phyloP scores from a whole-genome alignment of 2,797 vertebrate genomes.

The Clarias platycephalus region DNA sequence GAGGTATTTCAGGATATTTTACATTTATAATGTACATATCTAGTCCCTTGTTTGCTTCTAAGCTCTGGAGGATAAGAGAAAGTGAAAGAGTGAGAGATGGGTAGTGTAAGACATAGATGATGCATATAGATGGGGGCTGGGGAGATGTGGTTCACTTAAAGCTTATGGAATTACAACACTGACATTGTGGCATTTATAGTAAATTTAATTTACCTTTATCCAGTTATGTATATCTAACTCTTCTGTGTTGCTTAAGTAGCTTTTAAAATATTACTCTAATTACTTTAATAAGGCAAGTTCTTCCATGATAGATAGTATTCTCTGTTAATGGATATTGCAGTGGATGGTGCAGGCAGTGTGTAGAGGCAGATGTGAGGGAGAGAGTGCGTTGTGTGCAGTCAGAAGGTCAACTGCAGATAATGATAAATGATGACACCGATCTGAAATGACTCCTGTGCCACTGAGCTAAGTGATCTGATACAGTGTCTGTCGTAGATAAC shows the following conservation, averaged over 20 bases:
- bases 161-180: slow-evolving; percentile 8
- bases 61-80: slow-evolving; percentile 12
- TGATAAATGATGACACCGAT: slow-evolving; percentile 70
- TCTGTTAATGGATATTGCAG: slow-evolving; percentile 18
- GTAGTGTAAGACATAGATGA: slow-evolving; percentile 35
- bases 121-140: slow-evolving; percentile 1
- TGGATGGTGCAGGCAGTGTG: background rate
- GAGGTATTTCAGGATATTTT: slow-evolving; percentile 19
- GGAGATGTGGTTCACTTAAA: background rate
- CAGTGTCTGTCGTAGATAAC: slow-evolving; percentile 65
- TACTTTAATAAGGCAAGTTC: slow-evolving; percentile 7
- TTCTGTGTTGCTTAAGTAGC: background rate
- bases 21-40: slow-evolving; percentile 32
- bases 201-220: slow-evolving; percentile 8
- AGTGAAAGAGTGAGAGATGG: background rate
- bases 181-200: background rate
- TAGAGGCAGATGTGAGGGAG: slow-evolving; percentile 51
- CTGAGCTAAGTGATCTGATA: slow-evolving; percentile 56
- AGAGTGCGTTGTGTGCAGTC: slow-evolving; percentile 55
- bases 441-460: slow-evolving; percentile 54
- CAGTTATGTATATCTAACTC: background rate
- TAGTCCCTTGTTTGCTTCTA: slow-evolving; percentile 10
- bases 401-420: slow-evolving; percentile 71
- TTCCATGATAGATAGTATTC: background rate
- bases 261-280: slow-evolving; percentile 6